Percentiles rank a stretch among this genome's conserved stretches.
These are phyloP conservation scores for Brachionus plicatilis DNA, from an alignment of 1,140 invertebrate genomes.

Conservation along the genomic window DNA sequence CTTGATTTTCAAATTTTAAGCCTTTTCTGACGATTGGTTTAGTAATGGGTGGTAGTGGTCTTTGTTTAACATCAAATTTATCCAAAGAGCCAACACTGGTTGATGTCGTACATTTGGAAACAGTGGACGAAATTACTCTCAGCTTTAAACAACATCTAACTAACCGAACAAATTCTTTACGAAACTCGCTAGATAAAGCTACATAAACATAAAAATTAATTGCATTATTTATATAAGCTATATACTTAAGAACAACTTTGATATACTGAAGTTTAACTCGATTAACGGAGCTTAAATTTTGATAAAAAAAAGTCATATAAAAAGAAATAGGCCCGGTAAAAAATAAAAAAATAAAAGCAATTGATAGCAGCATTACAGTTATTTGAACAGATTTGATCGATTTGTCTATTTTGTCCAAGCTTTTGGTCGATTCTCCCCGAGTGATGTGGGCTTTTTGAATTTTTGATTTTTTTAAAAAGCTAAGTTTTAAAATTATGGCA, in stretches of 20 bases:
- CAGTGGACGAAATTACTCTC: slow-evolving; percentile 4
- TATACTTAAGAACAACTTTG: not conserved
- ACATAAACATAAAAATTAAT: slow-evolving; percentile 33
- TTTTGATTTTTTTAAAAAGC: not conserved
- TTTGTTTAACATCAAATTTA: not conserved
- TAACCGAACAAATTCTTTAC: not conserved
- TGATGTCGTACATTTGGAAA: not conserved
- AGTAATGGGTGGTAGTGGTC: not conserved
- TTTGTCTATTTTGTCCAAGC: slow-evolving; percentile 27
- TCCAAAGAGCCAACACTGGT: not conserved
- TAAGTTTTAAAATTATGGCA: not conserved
- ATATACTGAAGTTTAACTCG: not conserved
- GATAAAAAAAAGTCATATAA: not conserved
- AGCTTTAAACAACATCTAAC: not conserved
- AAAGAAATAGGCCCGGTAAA: slow-evolving; percentile 3
- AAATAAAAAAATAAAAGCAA: slow-evolving; percentile 7
- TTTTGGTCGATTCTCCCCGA: not conserved
- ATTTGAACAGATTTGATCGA: slow-evolving; percentile 3
- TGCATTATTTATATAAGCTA: slow-evolving; percentile 1
- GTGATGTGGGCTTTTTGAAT: not conserved
- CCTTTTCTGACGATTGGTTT: not conserved
- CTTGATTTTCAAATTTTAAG: not conserved
- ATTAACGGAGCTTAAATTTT: not conserved
- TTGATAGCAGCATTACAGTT: not conserved
- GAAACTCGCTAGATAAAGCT: not conserved